Evolutionary conservation across 2,797 vertebrate species (phyloP), one percentile per base, ranked within the genome.

Genomic region (Pyrocephalus nanus): DNA sequence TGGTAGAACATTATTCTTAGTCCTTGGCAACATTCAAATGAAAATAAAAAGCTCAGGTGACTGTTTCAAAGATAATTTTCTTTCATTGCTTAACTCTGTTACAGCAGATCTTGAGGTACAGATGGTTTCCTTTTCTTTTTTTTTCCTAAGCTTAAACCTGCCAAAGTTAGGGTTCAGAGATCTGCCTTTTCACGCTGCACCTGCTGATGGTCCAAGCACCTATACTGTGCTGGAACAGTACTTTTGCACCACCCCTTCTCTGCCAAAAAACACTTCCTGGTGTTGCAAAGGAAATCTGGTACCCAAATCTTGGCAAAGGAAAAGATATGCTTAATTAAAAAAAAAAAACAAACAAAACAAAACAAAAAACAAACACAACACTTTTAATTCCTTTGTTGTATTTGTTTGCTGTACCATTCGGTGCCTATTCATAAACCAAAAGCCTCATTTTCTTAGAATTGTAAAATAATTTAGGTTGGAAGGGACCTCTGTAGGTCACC

Each of bases 41-140:
- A 84, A 94, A 93, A 64, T 30, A 76, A 93, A 86, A 94, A 67
- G 57, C 90, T 91, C 75, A 85, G 95, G 96, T 96, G 89, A 94
- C 85, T 95, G 27, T 66, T 90, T 79, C 50, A 90, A 76, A 86
- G 80, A 73, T 62, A 29, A 79, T 90, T 88, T 87, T 77, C 54
- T 89, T 95, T 88, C 77, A 32, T 8, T 94, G 80, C 92, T 87
- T 47, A 34, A 47, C 75, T 94, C 65, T 92, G 36, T 55, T 89
- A 92, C 70, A 82, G 57, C 47, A 75, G 60, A 91, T 17, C 58
- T 40, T 25, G 34, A 77, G 54, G 36, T 82, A 70, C 94, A 95
- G 84, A 94, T 87, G 92, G 88, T 74, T 92, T 91, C 50, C 20
- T 95, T 87, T 82, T 55, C 43, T 38, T 72, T 7, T 71, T n/a